phyloP scores from a whole-genome alignment of 2,113 vertebrate genomes.

The Pterocles gutturalis region DNA sequence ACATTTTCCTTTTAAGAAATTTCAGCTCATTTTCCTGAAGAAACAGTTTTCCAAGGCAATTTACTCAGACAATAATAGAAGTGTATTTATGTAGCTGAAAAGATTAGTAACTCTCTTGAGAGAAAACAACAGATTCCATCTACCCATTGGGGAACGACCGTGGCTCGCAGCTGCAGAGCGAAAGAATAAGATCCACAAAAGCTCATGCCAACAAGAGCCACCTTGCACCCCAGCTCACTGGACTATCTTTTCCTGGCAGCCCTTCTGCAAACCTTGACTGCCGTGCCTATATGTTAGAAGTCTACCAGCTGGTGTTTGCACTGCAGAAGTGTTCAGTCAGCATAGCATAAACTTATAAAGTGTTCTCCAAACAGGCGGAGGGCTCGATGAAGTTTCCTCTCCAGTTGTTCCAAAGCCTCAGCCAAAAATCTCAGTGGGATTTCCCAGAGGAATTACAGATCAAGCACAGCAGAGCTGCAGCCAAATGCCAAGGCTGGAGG shows the following conservation, averaged over 20 bases:
- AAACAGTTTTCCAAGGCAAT: constrained; percentile 64
- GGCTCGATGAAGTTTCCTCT: constrained; percentile 44
- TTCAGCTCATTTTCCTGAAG: constrained; percentile 24
- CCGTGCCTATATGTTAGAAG: background rate
- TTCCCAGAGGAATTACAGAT: constrained; percentile 37
- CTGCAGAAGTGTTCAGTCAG: constrained; percentile 55
- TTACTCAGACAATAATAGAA: constrained; percentile 67
- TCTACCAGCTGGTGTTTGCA: background rate
- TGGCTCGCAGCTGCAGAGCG: background rate
- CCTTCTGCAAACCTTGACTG: background rate
- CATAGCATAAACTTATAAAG: constrained; percentile 45
- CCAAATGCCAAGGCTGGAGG: background rate
- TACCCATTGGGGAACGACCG: background rate
- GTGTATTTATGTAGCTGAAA: constrained; percentile 66
- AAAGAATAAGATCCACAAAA: background rate
- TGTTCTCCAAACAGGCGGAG: constrained; percentile 60
- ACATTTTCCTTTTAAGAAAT: constrained; percentile 60
- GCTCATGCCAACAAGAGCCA: background rate
- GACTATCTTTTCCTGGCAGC: background rate
- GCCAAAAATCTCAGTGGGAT: constrained; percentile 64
- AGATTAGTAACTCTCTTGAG: constrained; percentile 70
- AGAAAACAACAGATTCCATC: constrained; percentile 63
- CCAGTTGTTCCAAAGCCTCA: constrained; percentile 42
- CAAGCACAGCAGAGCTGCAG: background rate
- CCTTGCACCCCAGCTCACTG: background rate